These are phyloP conservation scores for Danionella dracula DNA, from an alignment of 2,797 vertebrate species.

Conservation along the genomic window DNA sequence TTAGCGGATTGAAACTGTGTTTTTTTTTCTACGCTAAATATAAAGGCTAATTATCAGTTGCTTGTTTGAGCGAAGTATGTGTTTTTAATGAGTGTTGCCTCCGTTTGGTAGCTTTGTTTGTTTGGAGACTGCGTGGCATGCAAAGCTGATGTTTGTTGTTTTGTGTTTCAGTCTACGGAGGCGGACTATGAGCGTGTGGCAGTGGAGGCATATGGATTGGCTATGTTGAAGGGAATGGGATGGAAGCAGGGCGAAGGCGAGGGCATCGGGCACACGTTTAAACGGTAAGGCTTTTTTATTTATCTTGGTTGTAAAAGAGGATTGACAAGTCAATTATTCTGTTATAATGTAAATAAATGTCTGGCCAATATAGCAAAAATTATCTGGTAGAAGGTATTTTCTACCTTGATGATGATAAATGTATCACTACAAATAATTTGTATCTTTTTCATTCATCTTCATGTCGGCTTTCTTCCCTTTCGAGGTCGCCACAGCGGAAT, in stretches of 20 bases:
- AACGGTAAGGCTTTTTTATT: conserved; percentile 70
- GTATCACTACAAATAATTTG: too few species aligned
- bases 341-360: too few species aligned
- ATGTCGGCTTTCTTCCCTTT: too few species aligned
- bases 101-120: background rate
- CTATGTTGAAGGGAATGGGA: conserved; percentile 89
- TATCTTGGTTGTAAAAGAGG: too few species aligned
- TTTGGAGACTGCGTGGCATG: conserved; percentile 1
- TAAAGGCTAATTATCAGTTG: conserved; percentile 19
- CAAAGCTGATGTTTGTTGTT: conserved; percentile 12
- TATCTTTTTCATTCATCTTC: too few species aligned
- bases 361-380: too few species aligned
- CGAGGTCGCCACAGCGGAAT: too few species aligned
- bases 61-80: background rate
- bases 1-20: background rate
- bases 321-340: too few species aligned
- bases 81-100: background rate
- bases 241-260: conserved; percentile 80
- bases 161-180: conserved; percentile 69
- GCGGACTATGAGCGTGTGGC: conserved; percentile 82
- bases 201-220: conserved; percentile 81
- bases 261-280: conserved; percentile 84
- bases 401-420: too few species aligned
- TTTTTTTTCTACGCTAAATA: background rate
- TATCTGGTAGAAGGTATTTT: too few species aligned